These are phyloP conservation scores for Gastracanthus pulcherrimus DNA, from an alignment of 2,888 invertebrate species.

Conservation along the genomic window DNA sequence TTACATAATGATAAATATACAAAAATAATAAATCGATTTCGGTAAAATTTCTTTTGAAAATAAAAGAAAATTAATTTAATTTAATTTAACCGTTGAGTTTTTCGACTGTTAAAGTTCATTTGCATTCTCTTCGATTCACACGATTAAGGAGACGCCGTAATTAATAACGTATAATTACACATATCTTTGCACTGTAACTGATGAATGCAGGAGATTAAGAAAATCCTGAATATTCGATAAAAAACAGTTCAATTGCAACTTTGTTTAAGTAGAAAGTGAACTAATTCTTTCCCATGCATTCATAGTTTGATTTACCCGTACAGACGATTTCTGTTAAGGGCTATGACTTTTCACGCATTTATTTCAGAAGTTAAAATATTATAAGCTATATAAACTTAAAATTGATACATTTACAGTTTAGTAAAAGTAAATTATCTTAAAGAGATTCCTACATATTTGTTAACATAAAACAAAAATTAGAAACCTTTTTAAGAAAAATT, in stretches of 20 bases:
- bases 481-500: slow-evolving; percentile 28
- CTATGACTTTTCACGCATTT: slow-evolving; percentile 31
- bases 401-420: slow-evolving; percentile 4
- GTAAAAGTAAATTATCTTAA: slow-evolving; percentile 11
- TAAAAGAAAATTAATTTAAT: slow-evolving; percentile 41
- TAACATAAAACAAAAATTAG: slow-evolving; percentile 13
- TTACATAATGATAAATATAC: slow-evolving; percentile 52
- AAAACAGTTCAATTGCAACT: background rate
- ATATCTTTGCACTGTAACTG: slow-evolving; percentile 39
- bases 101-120: slow-evolving; percentile 2
- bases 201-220: slow-evolving; percentile 29
- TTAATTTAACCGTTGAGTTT: background rate
- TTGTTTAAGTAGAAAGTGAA: slow-evolving; percentile 7
- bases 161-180: slow-evolving; percentile 45
- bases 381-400: slow-evolving; percentile 31
- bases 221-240: background rate
- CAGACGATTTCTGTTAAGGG: slow-evolving; percentile 20
- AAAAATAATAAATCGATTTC: slow-evolving; percentile 50
- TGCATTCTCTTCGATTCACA: slow-evolving; percentile 33
- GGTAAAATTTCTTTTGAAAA: slow-evolving; percentile 49
- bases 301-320: slow-evolving; percentile 35
- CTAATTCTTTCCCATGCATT: slow-evolving; percentile 27
- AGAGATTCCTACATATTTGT: slow-evolving; percentile 29
- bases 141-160: slow-evolving; percentile 35
- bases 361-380: slow-evolving; percentile 49